Evolutionary conservation across 2,797 vertebrate species (phyloP), one percentile per base, ranked within the genome.

Genomic region (Arctocebus calabarensis): DNA sequence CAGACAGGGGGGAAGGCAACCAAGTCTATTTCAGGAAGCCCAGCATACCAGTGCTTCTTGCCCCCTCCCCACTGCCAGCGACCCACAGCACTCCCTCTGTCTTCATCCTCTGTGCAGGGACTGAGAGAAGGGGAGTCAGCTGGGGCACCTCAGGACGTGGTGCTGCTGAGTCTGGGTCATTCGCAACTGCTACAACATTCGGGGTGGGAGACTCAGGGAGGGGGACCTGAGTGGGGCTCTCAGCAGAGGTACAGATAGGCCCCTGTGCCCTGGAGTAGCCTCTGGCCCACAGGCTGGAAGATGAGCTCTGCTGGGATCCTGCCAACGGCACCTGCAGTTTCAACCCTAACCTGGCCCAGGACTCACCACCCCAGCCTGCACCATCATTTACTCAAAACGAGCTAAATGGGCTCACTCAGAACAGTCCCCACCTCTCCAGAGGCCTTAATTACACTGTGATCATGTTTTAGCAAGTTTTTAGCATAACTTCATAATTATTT

Each of bases 361-460:
- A 52, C 20, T 4, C 59, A 2, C 11, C 0, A 2, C 9, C 25
- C 83, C 37, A 12, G 25, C 48, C 0, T 2, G 17, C 8, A 5
- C 17, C 66, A 2, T 11, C 0, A 1, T 5, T 9, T 7, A 13
- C 17, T 3, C 5, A 0, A 23, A 40, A 52, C 0, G 12, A 17
- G 20, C 61, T 57, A 68, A 48, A 37, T 29, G 59, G 57, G 64
- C 59, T 73, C 43, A 3, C 0, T n/a, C 0, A 29, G 45, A 52
- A 37, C 0, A 16, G 3, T 1, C 0, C 0, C 16, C 68, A 40
- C 85, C 45, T 70, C 68, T 61, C 62, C 55, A n/a, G 43, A 37
- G 3, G 23, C 11, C 64, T 27, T 7, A 2, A 0, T 20, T 1
- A 20, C 0, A 68, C 5, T 11, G 14, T 0, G 1, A 2, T 6